Evolutionary conservation across 2,113 vertebrate genomes (phyloP).

Genomic region (human (Homo sapiens)): GRCh38 chr2:109594501-109595000

Average conservation of each 20-base stretch:
- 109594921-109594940: no score
- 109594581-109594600: background rate
- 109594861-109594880: background rate
- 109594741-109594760: background rate
- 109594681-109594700: background rate
- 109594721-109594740: no score
- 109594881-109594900: background rate
- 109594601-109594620: background rate
- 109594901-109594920: no score
- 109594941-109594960: no score
- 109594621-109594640: background rate
- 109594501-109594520: background rate
- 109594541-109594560: background rate
- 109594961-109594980: no score
- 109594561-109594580: background rate
- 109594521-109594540: background rate
- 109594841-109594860: background rate
- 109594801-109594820: background rate
- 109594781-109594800: background rate
- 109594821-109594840: background rate
- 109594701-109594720: accelerated
- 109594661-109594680: background rate
- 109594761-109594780: background rate
- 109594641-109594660: background rate
- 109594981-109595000: no score